Base-by-base conservation (phyloP, 2,888 invertebrate species). In the Chrysotoxum bicinctum region DNA sequence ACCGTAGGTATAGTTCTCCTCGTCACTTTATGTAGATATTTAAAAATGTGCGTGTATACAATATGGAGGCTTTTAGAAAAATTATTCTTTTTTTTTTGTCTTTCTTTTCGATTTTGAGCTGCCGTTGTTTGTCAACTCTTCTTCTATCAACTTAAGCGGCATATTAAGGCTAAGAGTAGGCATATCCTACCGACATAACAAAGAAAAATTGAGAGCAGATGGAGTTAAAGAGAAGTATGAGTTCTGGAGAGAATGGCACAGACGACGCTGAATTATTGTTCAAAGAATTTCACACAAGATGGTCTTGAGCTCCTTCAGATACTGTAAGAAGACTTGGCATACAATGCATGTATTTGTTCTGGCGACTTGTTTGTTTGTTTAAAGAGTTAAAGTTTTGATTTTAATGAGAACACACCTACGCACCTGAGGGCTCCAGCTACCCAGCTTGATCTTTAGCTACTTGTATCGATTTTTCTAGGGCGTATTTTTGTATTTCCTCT, bases 151-250 rank as follows among this genome's bases (percentile, higher is more conserved):
- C 69, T 69, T 79, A 50, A 78, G 68, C 52, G 66, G 52, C 66
- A 68, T 76, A 82, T 82, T 82, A 82, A 82, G 82, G 72, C 82
- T 78, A 78, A 82, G 78, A 77, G 58, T 40, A 32, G 40, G 14
- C 19, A 30, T 21, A 60, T 40, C 7, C 23, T 40, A 26, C 26
- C 2, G n/a, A 21, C 16, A 66, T 35, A 19, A 68, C 58, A 68
- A 81, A 64, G 81, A 19, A 37, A 32, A 54, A 35, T 30, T 10
- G 8, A 37, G 16, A 35, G 45, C 4, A 48, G 30, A 23, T 68
- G 35, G 62, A 54, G 52, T 23, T 19, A 21, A 10, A 50, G 56
- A 30, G 30, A 54, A 68, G 74, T 21, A 62, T 70, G 45, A 32
- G 19, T 45, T 45, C 54, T 70, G 10, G 26, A 35, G 14, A 40